Base-by-base conservation (phyloP, 2,113 vertebrate genomes). In the Oryzias curvinotus region DNA sequence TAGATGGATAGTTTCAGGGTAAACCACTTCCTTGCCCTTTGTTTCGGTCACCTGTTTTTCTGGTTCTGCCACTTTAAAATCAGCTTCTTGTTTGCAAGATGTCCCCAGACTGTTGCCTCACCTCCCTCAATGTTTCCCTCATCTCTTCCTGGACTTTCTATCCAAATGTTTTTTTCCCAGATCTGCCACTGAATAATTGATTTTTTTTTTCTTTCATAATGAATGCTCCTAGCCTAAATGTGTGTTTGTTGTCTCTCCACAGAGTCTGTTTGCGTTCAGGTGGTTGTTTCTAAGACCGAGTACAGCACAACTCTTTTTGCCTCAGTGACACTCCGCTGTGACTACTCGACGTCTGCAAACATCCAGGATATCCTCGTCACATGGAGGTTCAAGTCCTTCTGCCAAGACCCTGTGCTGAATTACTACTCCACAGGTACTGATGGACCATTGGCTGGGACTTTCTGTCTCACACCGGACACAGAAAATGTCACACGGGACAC, bases 361-460 rank as follows among this genome's bases (percentile, higher is more conserved):
- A 78, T 85, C 47, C 95, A 97, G 69, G 93, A 95, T 0, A 95
- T 98, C 18, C 78, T 95, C 19, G 89, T 98, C 89, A 96, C 93
- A 1, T 99, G 97, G 97, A 90, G 73, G 59, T 99, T 52, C 90
- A 99, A 98, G 87, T 94, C 95, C 64, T 99, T 96, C 91, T 99
- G 97, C 91, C 95, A 93, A 83, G 97, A 99, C 73, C 97, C 97
- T 1, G 92, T 98, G 55, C 92, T 98, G 73, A 93, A 98, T 30
- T 98, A 95, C 82, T 96, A 95, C 78, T 94, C 95, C 36, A 87
- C 87, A 62, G 91, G 97, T 98, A 26, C 2, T 14, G 16, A 30
- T 4, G 5, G 50, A 5, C 42, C 15, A 41, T 28, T 10, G 16
- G 28, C n/a, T 15, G 21, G 47, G 8, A n/a, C 12, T 19, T 3